Base-by-base conservation (phyloP, 2,888 invertebrate species). In the Cataglyphis rosenhaueri region DNA sequence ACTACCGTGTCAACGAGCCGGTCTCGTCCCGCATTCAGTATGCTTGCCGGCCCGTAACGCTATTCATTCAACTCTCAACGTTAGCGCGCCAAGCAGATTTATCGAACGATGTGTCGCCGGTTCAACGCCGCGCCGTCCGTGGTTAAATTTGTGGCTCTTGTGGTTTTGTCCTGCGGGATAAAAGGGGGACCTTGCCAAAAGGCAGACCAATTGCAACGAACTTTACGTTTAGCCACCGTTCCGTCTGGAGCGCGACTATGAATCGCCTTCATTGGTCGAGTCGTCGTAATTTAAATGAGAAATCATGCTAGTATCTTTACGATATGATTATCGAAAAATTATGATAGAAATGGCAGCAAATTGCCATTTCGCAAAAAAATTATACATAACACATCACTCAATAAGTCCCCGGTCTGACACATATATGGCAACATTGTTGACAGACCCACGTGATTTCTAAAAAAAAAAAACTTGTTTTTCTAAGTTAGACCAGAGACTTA, bases 111-210 rank as follows among this genome's bases (percentile, higher is more conserved):
- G 91, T 92, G 93, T 93, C 92, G 91, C 92, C 92, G 91, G 92
- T 92, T 92, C 91, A 89, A 90, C 91, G 88, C 90, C 87, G 89
- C 88, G 89, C 91, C 91, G 91, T 90, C 90, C 89, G 82, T 87
- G 93, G 93, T 92, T 92, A 93, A 93, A 93, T 93, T 93, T 94
- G 94, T 93, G 94, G 94, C 93, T 93, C 92, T 92, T 90, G 92
- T 89, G 92, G 93, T 92, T 92, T 93, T 93, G 92, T 93, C 86
- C 91, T 64, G 86, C 83, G 81, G 84, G 83, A 87, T 87, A 91
- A 90, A 88, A 76, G 90, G 83, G 85, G 65, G 48, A 52, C 82
- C 32, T 81, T 81, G 73, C 71, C 83, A 74, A 89, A 87, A 81
- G 71, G 73, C 89, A 83, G 52, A 71, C 41, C 84, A 87, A 90